phyloP scores from a whole-genome alignment of 2,797 vertebrate genomes.

The Syngnathus rostellatus region DNA sequence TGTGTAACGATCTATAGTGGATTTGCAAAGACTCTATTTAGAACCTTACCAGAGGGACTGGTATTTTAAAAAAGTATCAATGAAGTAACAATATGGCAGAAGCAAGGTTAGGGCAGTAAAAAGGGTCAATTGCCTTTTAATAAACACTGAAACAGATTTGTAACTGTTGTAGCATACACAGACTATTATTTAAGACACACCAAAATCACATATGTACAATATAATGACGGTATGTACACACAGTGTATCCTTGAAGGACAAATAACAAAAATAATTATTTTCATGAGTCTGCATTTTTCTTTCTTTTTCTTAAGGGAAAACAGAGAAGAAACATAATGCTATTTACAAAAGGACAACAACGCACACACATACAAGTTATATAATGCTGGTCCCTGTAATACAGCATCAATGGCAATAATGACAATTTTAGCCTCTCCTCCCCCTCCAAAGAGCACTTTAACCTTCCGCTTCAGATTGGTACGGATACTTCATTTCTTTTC shows the following conservation, averaged over 20 bases:
- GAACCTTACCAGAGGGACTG: too few relatives aligned
- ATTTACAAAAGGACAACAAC: slow-evolving; percentile 78
- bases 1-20: neutral
- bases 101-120: slow-evolving; percentile 61
- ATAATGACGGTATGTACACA: slow-evolving; percentile 67
- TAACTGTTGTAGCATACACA: slow-evolving; percentile 73
- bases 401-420: slow-evolving; percentile 62
- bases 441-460: slow-evolving; percentile 21
- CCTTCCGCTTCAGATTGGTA: slow-evolving; percentile 33
- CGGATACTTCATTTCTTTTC: slow-evolving; percentile 18
- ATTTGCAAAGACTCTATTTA: too few relatives aligned
- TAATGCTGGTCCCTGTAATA: slow-evolving; percentile 69
- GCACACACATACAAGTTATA: slow-evolving; percentile 69
- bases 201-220: slow-evolving; percentile 80
- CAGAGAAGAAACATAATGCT: slow-evolving; percentile 60
- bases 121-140: slow-evolving; percentile 72
- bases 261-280: slow-evolving; percentile 77
- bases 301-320: slow-evolving; percentile 61
- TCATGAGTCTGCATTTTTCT: slow-evolving; percentile 26
- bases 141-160: slow-evolving; percentile 80
- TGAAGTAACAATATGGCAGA: slow-evolving; percentile 43
- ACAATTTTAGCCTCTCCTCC: slow-evolving; percentile 29
- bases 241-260: slow-evolving; percentile 69
- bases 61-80: neutral
- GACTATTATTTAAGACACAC: slow-evolving; percentile 76